Evolutionary conservation across 2,113 vertebrate species (phyloP), one percentile per base, ranked within the genome.

Genomic region (Rhegmatorhina hoffmannsi): DNA sequence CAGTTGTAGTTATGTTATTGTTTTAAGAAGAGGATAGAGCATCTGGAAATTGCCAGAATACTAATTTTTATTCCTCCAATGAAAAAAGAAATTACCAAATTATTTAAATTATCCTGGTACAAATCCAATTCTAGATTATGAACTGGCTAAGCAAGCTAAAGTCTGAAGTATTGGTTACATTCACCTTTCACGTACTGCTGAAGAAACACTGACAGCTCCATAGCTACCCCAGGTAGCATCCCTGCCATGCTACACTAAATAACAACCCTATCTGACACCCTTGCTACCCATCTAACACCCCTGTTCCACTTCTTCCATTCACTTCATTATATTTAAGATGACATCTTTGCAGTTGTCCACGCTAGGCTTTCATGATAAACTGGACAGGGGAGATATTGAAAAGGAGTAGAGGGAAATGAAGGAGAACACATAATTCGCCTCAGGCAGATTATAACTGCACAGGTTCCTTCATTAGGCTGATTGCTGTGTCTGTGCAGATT

Each of bases 1-100:
- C 36, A 77, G 63, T 72, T 95, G 83, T 33, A 85, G 47, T 72
- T 70, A 29, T 21, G 49, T 46, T 75, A 84, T 87, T 96, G 90
- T 96, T 91, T 87, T 56, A 72, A 88, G 52, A 60, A 78, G 47
- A 73, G 73, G 23, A 49, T 28, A 88, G 79, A 87, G 66, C 88
- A 66, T 91, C 80, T 83, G 80, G 72, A 91, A 96, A 81, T 43
- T 17, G 31, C 76, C 69, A 80, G 74, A 87, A 66, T 11, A 25
- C 15, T 89, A 29, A 46, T 79, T 92, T 88, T 92, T 79, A 78
- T 92, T 94, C 64, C 56, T 92, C 17, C 43, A 11, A 13, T 40
- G 11, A 52, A 84, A 46, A 58, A 81, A 55, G 5, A 46, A 87
- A 75, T 59, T 67, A 34, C 28, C 9, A 38, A 78, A 26, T 68